Conservation (phyloP, 2,113 vertebrate genomes). For the Apteryx mantelli region DNA sequence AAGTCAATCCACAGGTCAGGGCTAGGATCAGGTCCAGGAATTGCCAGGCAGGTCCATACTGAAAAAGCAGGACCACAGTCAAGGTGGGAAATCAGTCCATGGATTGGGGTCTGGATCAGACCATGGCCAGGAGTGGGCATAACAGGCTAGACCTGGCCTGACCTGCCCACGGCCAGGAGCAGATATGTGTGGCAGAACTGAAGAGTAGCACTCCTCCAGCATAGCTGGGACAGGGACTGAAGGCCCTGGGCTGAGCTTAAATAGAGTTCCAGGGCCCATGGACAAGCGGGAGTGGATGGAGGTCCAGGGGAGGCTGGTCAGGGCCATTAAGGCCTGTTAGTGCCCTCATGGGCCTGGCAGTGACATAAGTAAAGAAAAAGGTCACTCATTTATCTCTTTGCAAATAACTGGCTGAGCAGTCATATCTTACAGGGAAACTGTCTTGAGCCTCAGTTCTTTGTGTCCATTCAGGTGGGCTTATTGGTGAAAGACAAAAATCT, state of each 20-base stretch:
- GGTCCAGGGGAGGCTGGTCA: background rate
- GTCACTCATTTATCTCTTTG: too few species aligned
- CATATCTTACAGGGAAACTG: background rate
- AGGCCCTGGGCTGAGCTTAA: background rate
- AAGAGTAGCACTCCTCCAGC: background rate
- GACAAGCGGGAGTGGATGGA: background rate
- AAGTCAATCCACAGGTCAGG: too few species aligned
- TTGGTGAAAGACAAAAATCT: background rate
- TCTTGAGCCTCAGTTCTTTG: background rate
- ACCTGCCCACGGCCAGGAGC: background rate
- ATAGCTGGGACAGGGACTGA: background rate
- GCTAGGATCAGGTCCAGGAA: background rate
- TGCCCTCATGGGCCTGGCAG: background rate
- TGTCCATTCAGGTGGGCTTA: background rate
- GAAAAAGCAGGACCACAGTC: background rate
- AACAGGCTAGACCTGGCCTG: too few species aligned
- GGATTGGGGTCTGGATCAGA: background rate
- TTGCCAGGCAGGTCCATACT: background rate
- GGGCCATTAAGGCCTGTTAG: background rate
- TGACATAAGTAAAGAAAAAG: too few species aligned
- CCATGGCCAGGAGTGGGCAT: too few species aligned
- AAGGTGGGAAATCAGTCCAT: background rate
- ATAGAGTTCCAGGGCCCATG: background rate
- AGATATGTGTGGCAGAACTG: background rate
- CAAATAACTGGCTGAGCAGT: too few species aligned